These are phyloP conservation scores for Lerista edwardsae DNA, from an alignment of 2,797 vertebrate species.

Conservation along the genomic window DNA sequence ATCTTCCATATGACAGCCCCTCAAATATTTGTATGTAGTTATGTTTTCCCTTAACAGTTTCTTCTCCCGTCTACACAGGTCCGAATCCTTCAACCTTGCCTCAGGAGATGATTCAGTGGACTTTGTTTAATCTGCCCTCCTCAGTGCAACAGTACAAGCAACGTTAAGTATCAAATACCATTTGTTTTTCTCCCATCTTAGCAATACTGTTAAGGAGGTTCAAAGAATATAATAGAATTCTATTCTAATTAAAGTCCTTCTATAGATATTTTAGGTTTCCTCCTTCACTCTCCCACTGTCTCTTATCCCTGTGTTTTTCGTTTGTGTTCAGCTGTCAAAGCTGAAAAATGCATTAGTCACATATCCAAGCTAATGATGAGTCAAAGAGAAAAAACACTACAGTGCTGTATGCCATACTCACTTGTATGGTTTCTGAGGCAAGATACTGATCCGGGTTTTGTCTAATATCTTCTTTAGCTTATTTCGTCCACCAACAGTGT, in stretches of 20 bases:
- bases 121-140: not conserved
- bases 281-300: not conserved
- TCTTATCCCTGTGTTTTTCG: not conserved
- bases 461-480: conserved; percentile 99
- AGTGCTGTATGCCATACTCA: conserved; percentile 74
- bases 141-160: not conserved
- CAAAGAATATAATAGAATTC: not conserved
- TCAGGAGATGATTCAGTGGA: too few species aligned
- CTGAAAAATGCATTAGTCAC: conserved; percentile 3
- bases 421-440: conserved; percentile 99
- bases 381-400: conserved; percentile 6
- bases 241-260: not conserved
- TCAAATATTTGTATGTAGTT: too few species aligned
- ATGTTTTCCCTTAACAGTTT: too few species aligned
- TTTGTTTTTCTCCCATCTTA: not conserved
- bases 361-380: conserved; percentile 6
- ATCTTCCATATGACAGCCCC: too few species aligned
- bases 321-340: conserved; percentile 12
- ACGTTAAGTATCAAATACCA: not conserved
- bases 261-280: not conserved
- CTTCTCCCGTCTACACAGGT: too few species aligned
- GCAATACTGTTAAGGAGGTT: not conserved
- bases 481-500: conserved; percentile 94
- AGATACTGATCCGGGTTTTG: conserved; percentile 98
- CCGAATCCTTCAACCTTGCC: too few species aligned